Conservation (phyloP, 2,113 vertebrate genomes). For the Myrmophylax atrothorax region DNA sequence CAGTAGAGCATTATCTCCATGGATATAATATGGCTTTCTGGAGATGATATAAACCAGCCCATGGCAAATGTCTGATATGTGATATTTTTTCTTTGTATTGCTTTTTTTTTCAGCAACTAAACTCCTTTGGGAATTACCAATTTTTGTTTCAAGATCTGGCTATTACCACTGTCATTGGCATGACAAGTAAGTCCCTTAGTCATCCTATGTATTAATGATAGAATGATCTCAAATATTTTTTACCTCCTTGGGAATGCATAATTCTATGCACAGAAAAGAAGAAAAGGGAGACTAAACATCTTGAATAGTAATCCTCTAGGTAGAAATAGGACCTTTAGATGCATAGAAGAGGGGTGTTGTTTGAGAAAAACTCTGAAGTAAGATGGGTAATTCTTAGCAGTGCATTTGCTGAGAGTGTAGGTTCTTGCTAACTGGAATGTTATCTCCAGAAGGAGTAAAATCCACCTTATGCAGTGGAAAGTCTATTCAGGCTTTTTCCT, state of each 20-base stretch:
- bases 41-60: neutral
- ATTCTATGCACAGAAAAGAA: neutral
- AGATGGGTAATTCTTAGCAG: neutral
- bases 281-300: neutral
- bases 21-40: neutral
- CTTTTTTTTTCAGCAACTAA: slow-evolving; percentile 80
- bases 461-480: neutral
- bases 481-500: neutral
- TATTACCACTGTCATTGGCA: slow-evolving; percentile 80
- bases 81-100: slow-evolving; percentile 15
- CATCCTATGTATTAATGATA: neutral
- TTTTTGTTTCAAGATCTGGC: slow-evolving; percentile 84
- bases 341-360: neutral
- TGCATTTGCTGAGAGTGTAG: neutral
- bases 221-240: neutral
- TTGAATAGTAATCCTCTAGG: neutral
- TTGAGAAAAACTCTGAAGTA: neutral
- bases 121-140: slow-evolving; percentile 81
- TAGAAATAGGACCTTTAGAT: neutral
- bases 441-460: neutral
- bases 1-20: neutral
- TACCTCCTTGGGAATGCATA: neutral
- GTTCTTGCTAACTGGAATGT: neutral
- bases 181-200: slow-evolving; percentile 79
- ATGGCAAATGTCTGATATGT: neutral